Evolutionary conservation across 2,888 invertebrate species (phyloP).

Genomic region (Charanyca ferruginea): DNA sequence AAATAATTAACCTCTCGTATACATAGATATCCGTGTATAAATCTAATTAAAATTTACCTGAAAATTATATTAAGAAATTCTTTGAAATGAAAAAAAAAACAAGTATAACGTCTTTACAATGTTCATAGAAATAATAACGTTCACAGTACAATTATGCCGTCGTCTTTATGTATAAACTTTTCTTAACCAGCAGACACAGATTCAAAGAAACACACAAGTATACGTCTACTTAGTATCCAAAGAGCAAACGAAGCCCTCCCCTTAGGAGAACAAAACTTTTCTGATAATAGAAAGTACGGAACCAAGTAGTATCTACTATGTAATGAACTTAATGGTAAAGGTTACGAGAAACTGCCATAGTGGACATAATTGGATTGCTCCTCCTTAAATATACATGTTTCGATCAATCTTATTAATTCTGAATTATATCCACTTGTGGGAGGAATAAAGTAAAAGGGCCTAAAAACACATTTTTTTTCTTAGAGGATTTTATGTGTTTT

Average conservation of each 20-base stretch:
- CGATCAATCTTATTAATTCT: slow-evolving; percentile 54
- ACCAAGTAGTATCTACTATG: slow-evolving; percentile 71
- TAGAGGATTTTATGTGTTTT: slow-evolving; percentile 5
- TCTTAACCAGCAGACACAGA: not conserved
- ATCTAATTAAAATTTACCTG: not conserved
- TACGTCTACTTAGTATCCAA: slow-evolving; percentile 38
- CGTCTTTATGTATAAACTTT: slow-evolving; percentile 5
- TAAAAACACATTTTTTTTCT: not conserved
- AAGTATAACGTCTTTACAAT: not conserved
- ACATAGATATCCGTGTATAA: not conserved
- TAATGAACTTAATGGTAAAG: slow-evolving; percentile 77
- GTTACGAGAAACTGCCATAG: slow-evolving; percentile 67
- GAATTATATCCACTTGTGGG: slow-evolving; percentile 17
- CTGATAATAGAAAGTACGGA: slow-evolving; percentile 75
- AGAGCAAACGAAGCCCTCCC: slow-evolving; percentile 44
- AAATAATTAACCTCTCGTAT: not conserved
- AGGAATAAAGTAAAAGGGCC: slow-evolving; percentile 24
- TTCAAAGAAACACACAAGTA: slow-evolving; percentile 28
- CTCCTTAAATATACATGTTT: slow-evolving; percentile 65
- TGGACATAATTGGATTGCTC: slow-evolving; percentile 77
- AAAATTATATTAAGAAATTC: not conserved
- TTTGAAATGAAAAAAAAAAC: not conserved
- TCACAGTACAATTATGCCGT: not conserved
- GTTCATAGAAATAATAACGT: not conserved
- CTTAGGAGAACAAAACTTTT: slow-evolving; percentile 72